phyloP scores from a whole-genome alignment of 2,797 vertebrate species.

The Acrossocheilus wenchowensis region DNA sequence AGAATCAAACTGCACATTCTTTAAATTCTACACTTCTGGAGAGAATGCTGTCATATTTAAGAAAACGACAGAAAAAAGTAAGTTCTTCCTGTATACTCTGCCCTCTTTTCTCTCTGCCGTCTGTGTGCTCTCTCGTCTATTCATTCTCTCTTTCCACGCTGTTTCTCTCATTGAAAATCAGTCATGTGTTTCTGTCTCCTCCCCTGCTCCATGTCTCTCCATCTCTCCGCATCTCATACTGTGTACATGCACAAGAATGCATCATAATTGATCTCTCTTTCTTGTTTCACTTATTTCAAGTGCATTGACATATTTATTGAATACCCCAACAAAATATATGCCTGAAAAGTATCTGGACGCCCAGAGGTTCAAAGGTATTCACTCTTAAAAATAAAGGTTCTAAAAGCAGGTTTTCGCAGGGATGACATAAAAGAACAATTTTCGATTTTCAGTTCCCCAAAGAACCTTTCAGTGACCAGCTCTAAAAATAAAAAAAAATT shows the following conservation, averaged over 20 bases:
- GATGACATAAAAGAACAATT: too few relatives aligned
- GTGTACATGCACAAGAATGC: background rate
- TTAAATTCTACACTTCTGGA: slow-evolving; percentile 92
- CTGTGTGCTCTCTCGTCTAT: background rate
- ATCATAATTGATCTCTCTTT: background rate
- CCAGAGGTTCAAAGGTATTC: background rate
- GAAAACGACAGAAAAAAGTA: slow-evolving; percentile 87
- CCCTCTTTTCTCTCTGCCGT: background rate
- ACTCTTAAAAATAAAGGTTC: background rate
- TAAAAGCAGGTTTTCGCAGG: background rate
- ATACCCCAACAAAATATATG: background rate
- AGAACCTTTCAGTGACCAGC: too few relatives aligned
- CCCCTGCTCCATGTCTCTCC: background rate
- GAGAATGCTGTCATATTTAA: slow-evolving; percentile 89
- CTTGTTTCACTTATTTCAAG: background rate
- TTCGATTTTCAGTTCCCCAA: background rate
- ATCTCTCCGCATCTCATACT: background rate
- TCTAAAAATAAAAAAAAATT: background rate
- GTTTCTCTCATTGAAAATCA: slow-evolving; percentile 34
- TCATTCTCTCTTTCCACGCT: background rate
- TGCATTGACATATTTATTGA: background rate
- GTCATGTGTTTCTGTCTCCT: slow-evolving; percentile 5
- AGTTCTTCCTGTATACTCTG: slow-evolving; percentile 57
- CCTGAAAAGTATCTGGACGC: background rate
- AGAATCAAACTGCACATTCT: slow-evolving; percentile 93